phyloP scores from a whole-genome alignment of 2,113 vertebrate species.

The Onychostruthus taczanowskii region DNA sequence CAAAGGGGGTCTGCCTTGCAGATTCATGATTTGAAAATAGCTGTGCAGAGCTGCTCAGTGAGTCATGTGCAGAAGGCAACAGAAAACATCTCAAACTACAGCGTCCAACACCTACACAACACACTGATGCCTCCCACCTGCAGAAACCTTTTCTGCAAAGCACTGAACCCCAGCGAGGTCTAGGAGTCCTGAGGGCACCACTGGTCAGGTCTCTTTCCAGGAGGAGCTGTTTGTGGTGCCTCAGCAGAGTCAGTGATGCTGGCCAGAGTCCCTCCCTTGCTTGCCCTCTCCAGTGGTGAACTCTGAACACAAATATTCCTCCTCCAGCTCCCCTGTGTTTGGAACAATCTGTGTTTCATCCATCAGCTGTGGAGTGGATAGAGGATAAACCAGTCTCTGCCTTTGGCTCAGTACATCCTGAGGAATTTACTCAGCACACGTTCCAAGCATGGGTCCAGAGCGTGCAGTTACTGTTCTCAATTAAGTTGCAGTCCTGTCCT shows the following conservation, averaged over 20 bases:
- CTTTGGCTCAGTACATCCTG: background rate
- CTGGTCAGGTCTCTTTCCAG: background rate
- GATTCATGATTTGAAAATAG: background rate
- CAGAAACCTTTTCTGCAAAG: background rate
- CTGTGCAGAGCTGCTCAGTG: background rate
- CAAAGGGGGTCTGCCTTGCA: background rate
- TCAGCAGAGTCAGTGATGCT: background rate
- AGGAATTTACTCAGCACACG: rapidly evolving
- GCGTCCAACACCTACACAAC: background rate
- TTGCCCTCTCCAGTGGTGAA: background rate
- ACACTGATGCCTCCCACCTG: background rate
- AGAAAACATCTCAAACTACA: background rate
- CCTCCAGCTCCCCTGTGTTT: background rate
- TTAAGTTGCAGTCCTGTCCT: background rate
- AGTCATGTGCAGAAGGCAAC: background rate
- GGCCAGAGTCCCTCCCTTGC: background rate
- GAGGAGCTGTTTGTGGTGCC: background rate
- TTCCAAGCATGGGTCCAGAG: background rate
- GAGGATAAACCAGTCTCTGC: background rate
- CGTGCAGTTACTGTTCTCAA: background rate
- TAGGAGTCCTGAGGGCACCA: background rate
- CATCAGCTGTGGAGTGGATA: background rate
- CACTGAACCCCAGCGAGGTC: background rate
- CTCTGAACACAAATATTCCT: background rate
- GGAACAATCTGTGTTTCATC: background rate